Evolutionary conservation across 2,113 vertebrate species (phyloP).

Genomic region (Hydrolagus affinis): DNA sequence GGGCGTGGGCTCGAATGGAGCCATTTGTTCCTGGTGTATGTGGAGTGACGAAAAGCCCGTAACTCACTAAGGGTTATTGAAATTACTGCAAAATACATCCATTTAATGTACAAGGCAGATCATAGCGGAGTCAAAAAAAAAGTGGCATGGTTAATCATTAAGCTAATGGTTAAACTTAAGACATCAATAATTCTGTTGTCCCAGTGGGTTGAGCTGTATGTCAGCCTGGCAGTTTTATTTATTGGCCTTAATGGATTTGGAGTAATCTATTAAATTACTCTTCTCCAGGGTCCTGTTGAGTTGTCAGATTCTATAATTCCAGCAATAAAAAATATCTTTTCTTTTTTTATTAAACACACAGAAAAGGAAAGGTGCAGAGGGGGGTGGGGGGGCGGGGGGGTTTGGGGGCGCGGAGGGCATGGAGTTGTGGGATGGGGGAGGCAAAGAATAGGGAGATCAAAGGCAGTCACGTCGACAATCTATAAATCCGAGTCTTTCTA

Average conservation of each 20-base stretch:
- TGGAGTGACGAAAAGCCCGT: not conserved
- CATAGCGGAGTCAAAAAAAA: not conserved
- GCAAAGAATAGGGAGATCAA: not conserved
- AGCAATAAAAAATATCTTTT: not conserved
- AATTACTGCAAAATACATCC: not conserved
- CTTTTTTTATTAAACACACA: not conserved
- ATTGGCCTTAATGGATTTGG: not conserved
- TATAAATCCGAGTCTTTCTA: not conserved
- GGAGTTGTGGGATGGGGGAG: too few species aligned
- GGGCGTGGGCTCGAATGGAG: too few species aligned
- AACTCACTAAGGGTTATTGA: not conserved
- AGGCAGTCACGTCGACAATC: not conserved
- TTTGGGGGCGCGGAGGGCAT: too few species aligned
- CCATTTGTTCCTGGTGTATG: not conserved
- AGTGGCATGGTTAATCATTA: slow-evolving; percentile 6
- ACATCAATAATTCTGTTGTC: not conserved
- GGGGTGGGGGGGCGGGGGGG: too few species aligned
- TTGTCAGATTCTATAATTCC: not conserved
- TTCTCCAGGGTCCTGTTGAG: slow-evolving; percentile 15
- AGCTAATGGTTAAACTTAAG: slow-evolving; percentile 12
- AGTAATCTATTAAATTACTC: not conserved
- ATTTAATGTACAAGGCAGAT: not conserved
- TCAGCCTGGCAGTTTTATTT: slow-evolving; percentile 23
- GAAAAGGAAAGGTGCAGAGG: not conserved
- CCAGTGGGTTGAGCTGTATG: not conserved